Percentiles rank a stretch among this genome's conserved stretches.
These are phyloP conservation scores for Xenops minutus DNA, from an alignment of 2,797 vertebrate genomes.

Conservation along the genomic window DNA sequence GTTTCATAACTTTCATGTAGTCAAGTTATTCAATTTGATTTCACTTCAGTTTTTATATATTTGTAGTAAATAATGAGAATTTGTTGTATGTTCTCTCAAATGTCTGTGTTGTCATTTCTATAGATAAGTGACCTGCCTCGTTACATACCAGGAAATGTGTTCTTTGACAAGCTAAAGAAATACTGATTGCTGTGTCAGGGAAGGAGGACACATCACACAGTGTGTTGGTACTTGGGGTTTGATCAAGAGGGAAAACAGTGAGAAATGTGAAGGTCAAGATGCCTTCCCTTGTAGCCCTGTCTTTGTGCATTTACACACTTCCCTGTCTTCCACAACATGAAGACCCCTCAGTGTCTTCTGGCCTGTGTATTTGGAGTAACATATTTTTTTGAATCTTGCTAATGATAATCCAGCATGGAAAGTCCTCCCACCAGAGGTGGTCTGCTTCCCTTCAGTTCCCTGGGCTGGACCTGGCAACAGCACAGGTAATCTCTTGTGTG, in stretches of 20 bases:
- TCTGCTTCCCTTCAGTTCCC: background rate
- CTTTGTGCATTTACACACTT: background rate
- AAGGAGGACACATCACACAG: background rate
- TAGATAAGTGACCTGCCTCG: background rate
- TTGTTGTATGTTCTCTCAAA: conserved; percentile 7
- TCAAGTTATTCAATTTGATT: conserved; percentile 18
- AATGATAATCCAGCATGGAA: background rate
- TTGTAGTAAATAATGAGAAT: conserved; percentile 8
- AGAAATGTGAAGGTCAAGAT: background rate
- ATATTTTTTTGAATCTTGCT: background rate
- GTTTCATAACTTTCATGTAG: conserved; percentile 77
- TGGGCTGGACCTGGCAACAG: background rate
- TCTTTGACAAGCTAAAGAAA: background rate
- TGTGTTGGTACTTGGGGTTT: background rate
- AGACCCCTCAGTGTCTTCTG: fast-evolving
- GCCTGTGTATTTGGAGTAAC: fast-evolving
- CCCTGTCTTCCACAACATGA: fast-evolving
- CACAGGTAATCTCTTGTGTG: background rate
- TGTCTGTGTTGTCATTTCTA: background rate
- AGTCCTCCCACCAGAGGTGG: background rate
- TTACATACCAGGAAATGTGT: background rate
- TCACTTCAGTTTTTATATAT: background rate
- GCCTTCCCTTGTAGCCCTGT: background rate
- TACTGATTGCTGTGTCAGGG: background rate
- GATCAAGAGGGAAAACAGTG: background rate